Evolutionary conservation across 2,888 invertebrate species (phyloP).

Genomic region (Ichneumoninae sp.): DNA sequence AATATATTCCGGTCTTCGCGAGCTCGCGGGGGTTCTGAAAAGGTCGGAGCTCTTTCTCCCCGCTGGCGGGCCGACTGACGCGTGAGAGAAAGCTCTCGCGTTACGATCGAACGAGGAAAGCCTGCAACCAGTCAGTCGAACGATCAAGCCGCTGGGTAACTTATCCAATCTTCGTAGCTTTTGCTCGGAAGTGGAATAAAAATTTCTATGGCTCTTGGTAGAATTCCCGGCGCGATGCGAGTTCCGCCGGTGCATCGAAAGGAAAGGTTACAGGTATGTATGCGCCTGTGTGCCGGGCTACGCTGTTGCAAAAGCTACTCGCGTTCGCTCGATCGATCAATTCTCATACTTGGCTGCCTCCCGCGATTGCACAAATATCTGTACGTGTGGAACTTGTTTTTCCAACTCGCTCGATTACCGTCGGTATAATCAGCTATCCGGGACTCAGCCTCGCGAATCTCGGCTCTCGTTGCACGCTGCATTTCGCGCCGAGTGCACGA

Average conservation of each 20-base stretch:
- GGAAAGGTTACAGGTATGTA: neutral
- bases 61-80: conserved; percentile 23
- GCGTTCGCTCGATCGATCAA: conserved; percentile 26
- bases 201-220: neutral
- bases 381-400: conserved; percentile 1
- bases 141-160: neutral
- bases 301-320: conserved; percentile 7
- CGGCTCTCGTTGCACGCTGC: neutral
- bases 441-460: neutral
- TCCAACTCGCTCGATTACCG: conserved; percentile 4
- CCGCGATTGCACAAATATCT: conserved; percentile 12
- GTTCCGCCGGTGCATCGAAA: neutral
- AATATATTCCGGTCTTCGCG: conserved; percentile 13
- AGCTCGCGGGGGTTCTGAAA: conserved; percentile 24
- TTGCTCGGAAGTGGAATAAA: conserved; percentile 15
- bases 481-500: neutral
- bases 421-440: conserved; percentile 1
- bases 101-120: neutral
- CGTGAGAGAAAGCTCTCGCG: conserved; percentile 38
- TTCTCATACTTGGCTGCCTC: conserved; percentile 16
- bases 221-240: neutral
- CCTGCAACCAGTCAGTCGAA: neutral
- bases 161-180: conserved; percentile 4
- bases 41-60: conserved; percentile 43
- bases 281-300: neutral